Evolutionary conservation across 2,888 invertebrate species (phyloP), one percentile per base, ranked within the genome.

Genomic region (Dicranocentrus wangi): DNA sequence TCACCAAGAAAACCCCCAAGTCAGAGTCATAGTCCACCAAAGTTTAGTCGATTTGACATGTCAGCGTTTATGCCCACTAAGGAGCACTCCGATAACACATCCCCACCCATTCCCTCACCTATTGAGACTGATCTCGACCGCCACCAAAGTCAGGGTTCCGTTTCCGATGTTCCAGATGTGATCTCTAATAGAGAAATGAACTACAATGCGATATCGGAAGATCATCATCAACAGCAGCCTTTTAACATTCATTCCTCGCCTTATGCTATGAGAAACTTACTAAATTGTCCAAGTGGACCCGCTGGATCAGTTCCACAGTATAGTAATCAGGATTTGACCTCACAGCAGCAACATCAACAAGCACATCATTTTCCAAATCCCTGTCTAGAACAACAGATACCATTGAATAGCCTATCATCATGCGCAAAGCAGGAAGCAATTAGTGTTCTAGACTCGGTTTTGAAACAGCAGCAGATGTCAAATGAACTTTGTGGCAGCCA

Each of bases 11-110:
- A 81, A 27, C 63, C 71, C 2, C 68, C 68, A 27, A 76, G 71
- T 17, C 69, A 69, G 27, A 82, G 77, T 27, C 79, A 78, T 39
- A 84, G 85, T 72, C 86, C 86, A 32, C 85, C 85, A 7, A 87
- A 87, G 77, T 82, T 85, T 43, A 84, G 86, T 17, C 68, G 87
- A 15, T 87, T 87, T 84, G 87, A 87, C 70, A 84, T 85, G 83
- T 84, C 85, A 21, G 86, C 85, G 10, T 84, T 85, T 53, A 84
- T 85, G 84, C 73, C 81, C 0, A 27, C 42, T 17, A 73, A 63
- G 39, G 32, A 72, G 27, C 19, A 55, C 15, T 27, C 60, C 8
- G 5, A 13, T 10, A 47, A n/a, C n/a, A n/a, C 8, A 13, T 39
- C 70, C 19, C 3, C 47, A 47, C 21, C 55, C 2, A n/a, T 43